Percentiles rank a stretch among this genome's conserved stretches.
Conservation (phyloP, 37 sponge, comb jelly and placozoan species). For the Chondrosia reniformis region DNA sequence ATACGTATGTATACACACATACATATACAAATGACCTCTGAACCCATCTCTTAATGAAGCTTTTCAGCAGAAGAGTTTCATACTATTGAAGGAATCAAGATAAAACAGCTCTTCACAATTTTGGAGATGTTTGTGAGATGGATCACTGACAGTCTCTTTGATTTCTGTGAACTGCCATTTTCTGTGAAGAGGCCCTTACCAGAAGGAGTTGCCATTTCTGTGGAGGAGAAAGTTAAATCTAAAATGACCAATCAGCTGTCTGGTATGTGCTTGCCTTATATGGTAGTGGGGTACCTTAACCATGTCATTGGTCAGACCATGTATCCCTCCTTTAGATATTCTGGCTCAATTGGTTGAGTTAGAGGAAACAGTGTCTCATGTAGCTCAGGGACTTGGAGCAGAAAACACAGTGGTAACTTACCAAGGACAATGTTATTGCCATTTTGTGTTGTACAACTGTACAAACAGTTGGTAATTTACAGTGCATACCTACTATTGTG, state of each 20-base stretch:
- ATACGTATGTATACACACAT: no score
- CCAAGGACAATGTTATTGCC: background rate
- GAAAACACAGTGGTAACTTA: background rate
- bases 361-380: constrained; percentile 16
- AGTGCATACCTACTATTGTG: background rate
- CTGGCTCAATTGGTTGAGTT: background rate
- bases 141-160: constrained; percentile 66
- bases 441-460: background rate
- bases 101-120: constrained; percentile 34
- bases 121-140: constrained; percentile 57
- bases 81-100: constrained; percentile 28
- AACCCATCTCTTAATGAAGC: constrained; percentile 4
- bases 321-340: background rate
- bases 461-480: background rate
- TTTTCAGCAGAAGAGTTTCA: constrained; percentile 40
- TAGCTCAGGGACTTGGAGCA: background rate
- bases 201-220: background rate
- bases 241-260: background rate
- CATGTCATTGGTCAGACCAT: background rate
- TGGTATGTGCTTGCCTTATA: background rate
- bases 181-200: constrained; percentile 55
- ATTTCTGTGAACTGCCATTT: constrained; percentile 55
- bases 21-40: no score
- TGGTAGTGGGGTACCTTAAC: background rate
- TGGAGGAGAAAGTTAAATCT: constrained; percentile 13